Evolutionary conservation across 2,888 invertebrate species (phyloP).

Genomic region (Trichogramma dendrolimi): DNA sequence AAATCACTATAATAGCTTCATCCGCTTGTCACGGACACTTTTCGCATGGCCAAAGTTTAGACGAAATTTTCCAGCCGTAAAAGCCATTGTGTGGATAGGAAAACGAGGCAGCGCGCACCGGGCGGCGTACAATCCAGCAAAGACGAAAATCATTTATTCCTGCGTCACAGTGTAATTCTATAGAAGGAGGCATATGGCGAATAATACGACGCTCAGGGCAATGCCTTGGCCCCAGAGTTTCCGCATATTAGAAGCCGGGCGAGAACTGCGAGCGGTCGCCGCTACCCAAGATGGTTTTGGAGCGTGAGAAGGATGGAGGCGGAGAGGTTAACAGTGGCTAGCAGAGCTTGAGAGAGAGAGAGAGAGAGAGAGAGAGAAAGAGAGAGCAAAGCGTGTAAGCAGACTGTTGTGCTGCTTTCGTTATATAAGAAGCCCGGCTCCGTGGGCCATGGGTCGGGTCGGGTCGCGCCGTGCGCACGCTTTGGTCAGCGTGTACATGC

Average conservation of each 20-base stretch:
- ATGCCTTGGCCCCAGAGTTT: conserved; percentile 3
- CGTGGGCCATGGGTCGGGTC: no score
- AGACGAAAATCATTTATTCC: conserved; percentile 14
- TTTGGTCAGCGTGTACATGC: conserved; percentile 37
- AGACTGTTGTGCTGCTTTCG: no score
- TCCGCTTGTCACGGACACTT: not conserved
- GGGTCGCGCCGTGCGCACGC: no score
- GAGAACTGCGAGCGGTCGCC: not conserved
- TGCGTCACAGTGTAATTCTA: conserved; percentile 12
- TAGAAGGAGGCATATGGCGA: conserved; percentile 45
- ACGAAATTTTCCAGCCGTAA: not conserved
- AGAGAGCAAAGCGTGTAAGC: no score
- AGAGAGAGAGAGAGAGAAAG: no score
- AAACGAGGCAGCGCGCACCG: not conserved
- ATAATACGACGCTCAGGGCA: conserved; percentile 47
- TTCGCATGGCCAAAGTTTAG: not conserved
- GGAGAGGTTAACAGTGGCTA: not conserved
- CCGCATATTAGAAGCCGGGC: no score
- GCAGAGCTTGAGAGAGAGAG: no score
- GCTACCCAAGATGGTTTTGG: conserved; percentile 30
- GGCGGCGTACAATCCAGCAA: not conserved
- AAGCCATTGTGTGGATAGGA: not conserved
- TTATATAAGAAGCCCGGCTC: no score
- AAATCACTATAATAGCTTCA: no score
- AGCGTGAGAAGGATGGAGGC: conserved; percentile 6